Conservation (phyloP, 2,113 vertebrate species). For the Rhea americana region DNA sequence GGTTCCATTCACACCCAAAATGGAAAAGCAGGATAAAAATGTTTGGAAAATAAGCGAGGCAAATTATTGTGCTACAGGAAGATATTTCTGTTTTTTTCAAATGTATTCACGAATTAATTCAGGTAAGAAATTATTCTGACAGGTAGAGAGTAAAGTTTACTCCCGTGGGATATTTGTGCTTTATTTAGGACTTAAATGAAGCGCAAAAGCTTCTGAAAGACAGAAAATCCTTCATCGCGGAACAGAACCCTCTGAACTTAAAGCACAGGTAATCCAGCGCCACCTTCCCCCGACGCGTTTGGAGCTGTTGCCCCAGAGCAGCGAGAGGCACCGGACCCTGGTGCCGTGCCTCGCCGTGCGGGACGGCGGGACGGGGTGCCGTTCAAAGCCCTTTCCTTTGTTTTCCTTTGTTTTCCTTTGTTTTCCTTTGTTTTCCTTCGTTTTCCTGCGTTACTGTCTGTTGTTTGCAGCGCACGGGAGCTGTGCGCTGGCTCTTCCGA, state of each 20-base stretch:
- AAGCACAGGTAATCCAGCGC: not conserved
- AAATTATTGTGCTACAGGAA: constrained; percentile 2
- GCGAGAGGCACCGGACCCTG: not conserved
- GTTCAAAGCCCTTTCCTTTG: not conserved
- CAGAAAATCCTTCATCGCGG: not conserved
- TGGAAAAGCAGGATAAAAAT: not conserved
- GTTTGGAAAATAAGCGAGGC: not conserved
- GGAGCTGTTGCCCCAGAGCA: not conserved
- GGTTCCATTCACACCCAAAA: not conserved
- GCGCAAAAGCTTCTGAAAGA: constrained; percentile 44
- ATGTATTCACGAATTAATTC: constrained; percentile 64
- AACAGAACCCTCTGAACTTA: constrained; percentile 24
- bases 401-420: not conserved
- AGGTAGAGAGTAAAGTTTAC: constrained; percentile 54
- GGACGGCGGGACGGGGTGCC: no score
- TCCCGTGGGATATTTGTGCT: constrained; percentile 33
- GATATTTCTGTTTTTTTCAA: not conserved
- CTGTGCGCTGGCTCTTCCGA: no score
- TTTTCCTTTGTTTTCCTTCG: no score
- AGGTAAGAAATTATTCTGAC: constrained; percentile 65
- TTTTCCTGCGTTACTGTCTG: not conserved
- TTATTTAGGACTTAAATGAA: constrained; percentile 68
- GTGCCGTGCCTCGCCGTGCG: not conserved
- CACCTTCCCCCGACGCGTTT: not conserved
- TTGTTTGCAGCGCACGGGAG: no score